These are phyloP conservation scores for Chaetodon trifasciatus DNA, from an alignment of 2,797 vertebrate species.

Conservation along the genomic window DNA sequence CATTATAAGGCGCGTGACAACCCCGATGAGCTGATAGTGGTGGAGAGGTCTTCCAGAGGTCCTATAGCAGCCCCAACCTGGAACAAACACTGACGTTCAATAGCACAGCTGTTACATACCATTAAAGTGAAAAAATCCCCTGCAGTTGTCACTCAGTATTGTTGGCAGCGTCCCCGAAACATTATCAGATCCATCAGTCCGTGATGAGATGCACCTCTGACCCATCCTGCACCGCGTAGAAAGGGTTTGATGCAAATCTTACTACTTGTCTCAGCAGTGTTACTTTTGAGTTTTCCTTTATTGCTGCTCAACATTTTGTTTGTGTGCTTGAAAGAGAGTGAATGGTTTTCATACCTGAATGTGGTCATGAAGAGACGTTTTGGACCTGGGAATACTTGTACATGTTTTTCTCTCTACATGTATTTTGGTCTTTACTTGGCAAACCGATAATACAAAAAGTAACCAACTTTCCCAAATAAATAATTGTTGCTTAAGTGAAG, in stretches of 20 bases:
- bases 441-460: conserved; percentile 11
- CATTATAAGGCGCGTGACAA: conserved; percentile 92
- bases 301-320: conserved; percentile 55
- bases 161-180: conserved; percentile 1
- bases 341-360: conserved; percentile 47
- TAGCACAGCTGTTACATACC: conserved; percentile 26
- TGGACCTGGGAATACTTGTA: conserved; percentile 2
- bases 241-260: conserved; percentile 23
- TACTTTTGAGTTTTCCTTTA: conserved; percentile 38
- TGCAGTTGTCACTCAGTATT: conserved; percentile 20
- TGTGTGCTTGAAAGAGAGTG: conserved; percentile 15
- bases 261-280: conserved; percentile 45
- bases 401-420: neutral
- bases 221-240: neutral
- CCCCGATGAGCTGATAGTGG: conserved; percentile 94
- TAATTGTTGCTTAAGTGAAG: conserved; percentile 39
- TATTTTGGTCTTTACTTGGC: neutral
- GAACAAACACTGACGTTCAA: conserved; percentile 92
- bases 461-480: conserved; percentile 40
- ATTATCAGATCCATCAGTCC: conserved; percentile 26
- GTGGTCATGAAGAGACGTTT: conserved; percentile 13
- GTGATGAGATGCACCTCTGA: conserved; percentile 23
- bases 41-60: conserved; percentile 92
- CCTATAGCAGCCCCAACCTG: conserved; percentile 94
- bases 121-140: conserved; percentile 44